phyloP scores from a whole-genome alignment of 2,113 vertebrate species.

The Platanista minor region DNA sequence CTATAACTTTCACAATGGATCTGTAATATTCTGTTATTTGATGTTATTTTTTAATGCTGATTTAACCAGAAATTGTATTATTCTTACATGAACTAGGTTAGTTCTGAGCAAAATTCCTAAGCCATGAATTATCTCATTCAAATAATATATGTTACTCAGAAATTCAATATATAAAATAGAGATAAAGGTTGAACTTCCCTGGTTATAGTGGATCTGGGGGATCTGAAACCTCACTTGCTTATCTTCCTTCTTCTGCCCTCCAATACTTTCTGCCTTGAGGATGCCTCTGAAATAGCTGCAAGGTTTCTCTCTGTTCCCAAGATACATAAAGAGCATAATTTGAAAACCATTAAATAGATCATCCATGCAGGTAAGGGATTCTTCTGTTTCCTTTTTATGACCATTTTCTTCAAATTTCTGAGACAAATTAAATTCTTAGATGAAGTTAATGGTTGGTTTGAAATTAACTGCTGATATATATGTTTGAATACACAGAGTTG shows the following conservation, averaged over 20 bases:
- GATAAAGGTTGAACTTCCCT: background rate
- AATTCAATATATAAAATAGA: background rate
- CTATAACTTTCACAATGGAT: background rate
- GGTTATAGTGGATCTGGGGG: background rate
- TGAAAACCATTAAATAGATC: slow-evolving; percentile 15
- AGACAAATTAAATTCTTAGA: slow-evolving; percentile 60
- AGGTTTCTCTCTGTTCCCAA: background rate
- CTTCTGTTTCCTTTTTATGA: slow-evolving; percentile 41
- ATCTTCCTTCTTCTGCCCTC: background rate
- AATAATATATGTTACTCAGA: background rate
- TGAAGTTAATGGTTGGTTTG: slow-evolving; percentile 47
- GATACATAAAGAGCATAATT: background rate
- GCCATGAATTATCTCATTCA: background rate
- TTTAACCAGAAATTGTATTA: background rate
- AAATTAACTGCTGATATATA: slow-evolving; percentile 57
- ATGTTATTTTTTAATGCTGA: background rate
- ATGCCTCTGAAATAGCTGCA: background rate
- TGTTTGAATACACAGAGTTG: background rate
- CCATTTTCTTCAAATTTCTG: slow-evolving; percentile 39
- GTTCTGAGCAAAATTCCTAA: background rate
- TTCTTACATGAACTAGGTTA: background rate
- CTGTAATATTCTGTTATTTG: background rate
- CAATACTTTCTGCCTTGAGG: background rate
- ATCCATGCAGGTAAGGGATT: background rate
- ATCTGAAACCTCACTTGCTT: background rate